Conservation (phyloP, 2,797 vertebrate genomes). For the Acrossocheilus fasciatus region DNA sequence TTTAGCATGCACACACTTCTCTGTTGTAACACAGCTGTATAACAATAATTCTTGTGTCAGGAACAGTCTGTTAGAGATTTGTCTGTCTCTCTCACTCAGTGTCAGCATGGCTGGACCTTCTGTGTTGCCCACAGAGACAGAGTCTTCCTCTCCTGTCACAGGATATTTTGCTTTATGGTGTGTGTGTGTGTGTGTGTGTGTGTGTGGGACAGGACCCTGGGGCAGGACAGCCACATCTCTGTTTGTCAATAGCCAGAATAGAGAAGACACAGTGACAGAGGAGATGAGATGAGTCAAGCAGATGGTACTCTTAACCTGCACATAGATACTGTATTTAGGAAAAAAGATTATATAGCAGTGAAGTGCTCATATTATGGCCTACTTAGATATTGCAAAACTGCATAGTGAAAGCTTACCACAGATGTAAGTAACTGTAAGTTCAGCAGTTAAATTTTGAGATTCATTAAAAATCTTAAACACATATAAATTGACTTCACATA, state of each 20-base stretch:
- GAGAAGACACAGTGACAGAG: neutral
- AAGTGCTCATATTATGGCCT: neutral
- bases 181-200: neutral
- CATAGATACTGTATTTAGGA: neutral
- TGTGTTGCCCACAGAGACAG: conserved; percentile 68
- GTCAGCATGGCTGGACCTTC: conserved; percentile 85
- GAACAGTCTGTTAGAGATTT: conserved; percentile 92
- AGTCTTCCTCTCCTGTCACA: conserved; percentile 42
- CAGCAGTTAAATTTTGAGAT: neutral
- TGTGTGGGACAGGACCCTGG: neutral
- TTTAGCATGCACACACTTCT: conserved; percentile 39
- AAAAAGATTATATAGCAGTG: neutral
- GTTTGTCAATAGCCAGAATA: conserved; percentile 26
- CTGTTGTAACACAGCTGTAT: conserved; percentile 64
- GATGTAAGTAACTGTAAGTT: neutral
- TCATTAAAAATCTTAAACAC: neutral
- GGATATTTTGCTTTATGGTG: conserved; percentile 34
- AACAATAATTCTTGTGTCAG: conserved; percentile 94
- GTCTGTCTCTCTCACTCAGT: conserved; percentile 86
- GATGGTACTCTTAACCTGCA: conserved; percentile 17
- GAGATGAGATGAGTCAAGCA: conserved; percentile 24
- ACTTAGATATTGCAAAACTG: neutral
- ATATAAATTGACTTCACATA: neutral
- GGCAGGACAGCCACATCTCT: conserved; percentile 18
- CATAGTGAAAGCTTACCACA: neutral